Evolutionary conservation across 2,888 invertebrate genomes (phyloP).

Genomic region (Apamea monoglypha): DNA sequence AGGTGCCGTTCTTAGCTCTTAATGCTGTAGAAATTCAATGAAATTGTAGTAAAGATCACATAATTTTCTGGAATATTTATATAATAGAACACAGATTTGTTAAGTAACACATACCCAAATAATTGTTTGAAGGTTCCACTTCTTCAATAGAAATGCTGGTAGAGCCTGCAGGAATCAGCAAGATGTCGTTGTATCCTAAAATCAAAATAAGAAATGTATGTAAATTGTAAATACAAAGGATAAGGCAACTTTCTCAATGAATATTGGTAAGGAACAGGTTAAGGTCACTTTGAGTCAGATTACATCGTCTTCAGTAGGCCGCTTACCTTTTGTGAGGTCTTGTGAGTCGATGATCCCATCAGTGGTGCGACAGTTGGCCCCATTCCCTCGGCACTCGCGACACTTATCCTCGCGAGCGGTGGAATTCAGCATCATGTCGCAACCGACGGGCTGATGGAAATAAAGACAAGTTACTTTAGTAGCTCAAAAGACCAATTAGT

Average conservation of each 20-base stretch:
- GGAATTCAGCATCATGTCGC: conserved; percentile 98
- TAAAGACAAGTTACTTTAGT: not conserved
- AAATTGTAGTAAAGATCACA: not conserved
- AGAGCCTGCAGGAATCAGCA: conserved; percentile 97
- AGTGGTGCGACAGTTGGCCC: conserved; percentile 95
- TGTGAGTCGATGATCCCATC: conserved; percentile 93
- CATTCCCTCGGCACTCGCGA: conserved; percentile 97
- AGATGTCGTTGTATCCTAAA: conserved; percentile 97
- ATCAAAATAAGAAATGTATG: conserved; percentile 28
- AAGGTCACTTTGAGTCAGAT: not conserved
- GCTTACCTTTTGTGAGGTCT: conserved; percentile 93
- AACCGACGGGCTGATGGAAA: conserved; percentile 95
- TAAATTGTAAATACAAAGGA: not conserved
- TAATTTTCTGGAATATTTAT: not conserved
- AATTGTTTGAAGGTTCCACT: conserved; percentile 95
- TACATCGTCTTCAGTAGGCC: no score
- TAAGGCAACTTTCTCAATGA: not conserved
- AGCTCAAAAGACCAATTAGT: not conserved
- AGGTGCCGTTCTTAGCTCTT: conserved; percentile 94
- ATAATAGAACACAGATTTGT: not conserved
- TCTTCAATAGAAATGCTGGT: conserved; percentile 96
- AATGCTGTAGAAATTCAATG: conserved; percentile 91
- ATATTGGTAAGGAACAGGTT: not conserved
- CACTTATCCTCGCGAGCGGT: conserved; percentile 96
- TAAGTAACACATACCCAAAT: conserved; percentile 92